Evolutionary conservation across 2,113 vertebrate genomes (phyloP), one percentile per base, ranked within the genome.

Genomic region (Pristiophorus japonicus): DNA sequence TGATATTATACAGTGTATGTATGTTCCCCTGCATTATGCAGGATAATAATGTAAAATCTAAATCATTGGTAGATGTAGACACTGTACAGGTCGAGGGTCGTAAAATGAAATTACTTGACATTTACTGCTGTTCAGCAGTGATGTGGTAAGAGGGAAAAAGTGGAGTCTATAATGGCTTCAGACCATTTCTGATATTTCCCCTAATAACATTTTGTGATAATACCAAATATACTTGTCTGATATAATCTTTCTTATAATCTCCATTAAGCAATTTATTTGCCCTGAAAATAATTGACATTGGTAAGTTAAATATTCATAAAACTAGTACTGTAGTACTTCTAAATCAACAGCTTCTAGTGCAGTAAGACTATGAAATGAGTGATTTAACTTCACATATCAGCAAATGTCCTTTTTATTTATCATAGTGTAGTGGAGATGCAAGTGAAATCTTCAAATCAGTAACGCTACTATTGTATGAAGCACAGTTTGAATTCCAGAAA

Each of bases 11-110:
- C 51, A 42, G 14, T 16, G n/a, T n/a, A 91, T 62, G 51, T 91
- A 91, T 90, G 27, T 59, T 91, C 16, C 14, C 51, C 55, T 38
- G 42, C 59, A 65, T 7, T 7, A 38, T 92, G 18, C 16, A 22
- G 59, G 34, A 63, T 63, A 92, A 92, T 92, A 92, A 65, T 92
- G 88, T 38, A 92, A 92, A 92, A 22, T 92, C n/a, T 63, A 92
- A 92, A 63, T 92, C 59, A 92, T 63, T 42, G 59, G 59, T 92
- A 20, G 78, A 81, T 45, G 34, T n/a, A 92, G 34, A 92, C n/a
- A 65, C 88, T 73, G 92, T 11, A 27, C 18, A 94, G 92, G 42
- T 67, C 16, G 10, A 67, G 18, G 63, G 62, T 94, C 22, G 47
- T 38, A 94, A 42, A 66, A 67, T 67, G 38, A 67, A 65, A 94